A percentile compares a stretch with the other conserved stretches of the same genome.
phyloP scores from a whole-genome alignment of 2,797 vertebrate species.

The Corythornis leucogaster region DNA sequence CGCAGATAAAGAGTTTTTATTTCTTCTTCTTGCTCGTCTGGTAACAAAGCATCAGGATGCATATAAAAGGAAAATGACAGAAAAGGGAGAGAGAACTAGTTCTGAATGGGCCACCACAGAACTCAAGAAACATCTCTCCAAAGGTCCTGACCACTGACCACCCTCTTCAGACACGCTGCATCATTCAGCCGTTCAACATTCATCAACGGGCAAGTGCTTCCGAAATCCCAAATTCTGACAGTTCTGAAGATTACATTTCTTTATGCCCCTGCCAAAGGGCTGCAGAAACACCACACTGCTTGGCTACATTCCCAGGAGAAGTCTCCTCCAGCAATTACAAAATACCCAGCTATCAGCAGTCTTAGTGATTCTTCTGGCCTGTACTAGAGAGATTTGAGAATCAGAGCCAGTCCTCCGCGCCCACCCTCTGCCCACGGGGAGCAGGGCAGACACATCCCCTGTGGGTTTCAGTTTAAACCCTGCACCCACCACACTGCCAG shows the following conservation, averaged over 20 bases:
- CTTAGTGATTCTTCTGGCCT: not conserved
- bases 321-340: not conserved
- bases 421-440: not conserved
- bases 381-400: not conserved
- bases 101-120: not conserved
- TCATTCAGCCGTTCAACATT: not conserved
- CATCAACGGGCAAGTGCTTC: not conserved
- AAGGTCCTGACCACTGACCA: not conserved
- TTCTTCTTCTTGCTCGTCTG: not conserved
- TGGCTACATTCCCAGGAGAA: not conserved
- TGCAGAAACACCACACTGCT: not conserved
- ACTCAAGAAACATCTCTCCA: not conserved
- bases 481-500: fast-evolving
- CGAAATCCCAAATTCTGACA: not conserved
- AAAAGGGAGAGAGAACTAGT: not conserved
- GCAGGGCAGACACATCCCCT: not conserved
- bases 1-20: not conserved
- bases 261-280: not conserved
- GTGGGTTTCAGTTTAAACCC: not conserved
- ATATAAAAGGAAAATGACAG: not conserved
- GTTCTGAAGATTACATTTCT: not conserved
- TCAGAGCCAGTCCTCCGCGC: fast-evolving
- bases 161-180: not conserved
- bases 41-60: not conserved
- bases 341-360: not conserved